Conservation (phyloP, 2,113 vertebrate species). For the Egretta garzetta region DNA sequence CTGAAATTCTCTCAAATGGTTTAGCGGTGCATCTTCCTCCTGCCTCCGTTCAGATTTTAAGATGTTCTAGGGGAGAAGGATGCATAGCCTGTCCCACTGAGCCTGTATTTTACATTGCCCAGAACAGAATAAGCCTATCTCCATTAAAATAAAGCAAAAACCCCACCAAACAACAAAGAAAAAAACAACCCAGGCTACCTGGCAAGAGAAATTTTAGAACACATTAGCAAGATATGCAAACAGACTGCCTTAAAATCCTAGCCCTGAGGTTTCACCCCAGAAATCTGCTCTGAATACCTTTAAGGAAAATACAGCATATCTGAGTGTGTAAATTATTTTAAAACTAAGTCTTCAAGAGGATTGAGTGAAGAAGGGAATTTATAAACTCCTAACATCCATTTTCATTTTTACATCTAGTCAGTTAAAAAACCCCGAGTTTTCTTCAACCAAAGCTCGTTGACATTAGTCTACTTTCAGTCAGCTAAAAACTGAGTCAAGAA, state of each 20-base stretch:
- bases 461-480: neutral
- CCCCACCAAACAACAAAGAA: neutral
- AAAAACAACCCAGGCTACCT: neutral
- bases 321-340: neutral
- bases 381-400: neutral
- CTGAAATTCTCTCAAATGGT: neutral
- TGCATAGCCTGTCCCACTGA: fast-evolving
- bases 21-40: neutral
- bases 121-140: neutral
- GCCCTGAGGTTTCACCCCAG: neutral
- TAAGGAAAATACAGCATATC: neutral
- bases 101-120: neutral
- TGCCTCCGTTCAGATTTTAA: neutral
- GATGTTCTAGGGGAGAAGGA: neutral
- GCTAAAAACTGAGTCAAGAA: neutral
- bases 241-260: neutral
- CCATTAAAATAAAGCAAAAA: neutral
- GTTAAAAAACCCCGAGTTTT: neutral
- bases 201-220: neutral
- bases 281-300: neutral
- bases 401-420: neutral
- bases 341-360: neutral
- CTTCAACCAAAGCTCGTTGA: neutral
- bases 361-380: neutral
- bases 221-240: neutral